Evolutionary conservation across 2,888 invertebrate species (phyloP).

Genomic region (Chelonus formosanus): DNA sequence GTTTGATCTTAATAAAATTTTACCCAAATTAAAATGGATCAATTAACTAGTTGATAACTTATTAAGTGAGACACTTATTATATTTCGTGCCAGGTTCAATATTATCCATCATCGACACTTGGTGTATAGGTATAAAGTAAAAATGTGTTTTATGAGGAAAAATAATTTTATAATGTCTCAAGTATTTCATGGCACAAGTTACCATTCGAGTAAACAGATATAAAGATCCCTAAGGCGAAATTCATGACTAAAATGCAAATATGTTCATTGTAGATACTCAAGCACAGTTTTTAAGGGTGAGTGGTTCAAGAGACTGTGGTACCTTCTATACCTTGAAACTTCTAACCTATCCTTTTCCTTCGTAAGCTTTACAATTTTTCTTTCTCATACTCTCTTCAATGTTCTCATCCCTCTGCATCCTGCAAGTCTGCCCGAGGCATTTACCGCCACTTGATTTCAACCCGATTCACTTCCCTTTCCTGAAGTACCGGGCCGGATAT

Average conservation of each 20-base stretch:
- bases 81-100: too few relatives aligned
- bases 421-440: slow-evolving; percentile 48
- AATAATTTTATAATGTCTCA: slow-evolving; percentile 44
- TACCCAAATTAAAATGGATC: slow-evolving; percentile 53
- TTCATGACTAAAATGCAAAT: slow-evolving; percentile 54
- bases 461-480: slow-evolving; percentile 52
- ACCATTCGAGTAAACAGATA: slow-evolving; percentile 46
- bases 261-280: slow-evolving; percentile 46
- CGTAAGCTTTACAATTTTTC: slow-evolving; percentile 25
- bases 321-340: slow-evolving; percentile 30
- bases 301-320: slow-evolving; percentile 39
- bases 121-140: too few relatives aligned
- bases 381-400: slow-evolving; percentile 34
- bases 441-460: slow-evolving; percentile 58
- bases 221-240: slow-evolving; percentile 46
- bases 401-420: slow-evolving; percentile 38
- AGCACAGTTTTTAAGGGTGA: slow-evolving; percentile 34
- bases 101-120: too few relatives aligned
- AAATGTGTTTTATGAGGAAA: not conserved
- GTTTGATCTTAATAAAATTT: slow-evolving; percentile 51
- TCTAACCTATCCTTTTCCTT: slow-evolving; percentile 35
- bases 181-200: slow-evolving; percentile 36
- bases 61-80: slow-evolving; percentile 14
- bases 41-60: slow-evolving; percentile 54
- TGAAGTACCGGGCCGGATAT: slow-evolving; percentile 51